Percentiles rank a stretch among this genome's conserved stretches.
These are phyloP conservation scores for Aporrectodea caliginosa DNA, from an alignment of 1,140 invertebrate genomes.

Conservation along the genomic window DNA sequence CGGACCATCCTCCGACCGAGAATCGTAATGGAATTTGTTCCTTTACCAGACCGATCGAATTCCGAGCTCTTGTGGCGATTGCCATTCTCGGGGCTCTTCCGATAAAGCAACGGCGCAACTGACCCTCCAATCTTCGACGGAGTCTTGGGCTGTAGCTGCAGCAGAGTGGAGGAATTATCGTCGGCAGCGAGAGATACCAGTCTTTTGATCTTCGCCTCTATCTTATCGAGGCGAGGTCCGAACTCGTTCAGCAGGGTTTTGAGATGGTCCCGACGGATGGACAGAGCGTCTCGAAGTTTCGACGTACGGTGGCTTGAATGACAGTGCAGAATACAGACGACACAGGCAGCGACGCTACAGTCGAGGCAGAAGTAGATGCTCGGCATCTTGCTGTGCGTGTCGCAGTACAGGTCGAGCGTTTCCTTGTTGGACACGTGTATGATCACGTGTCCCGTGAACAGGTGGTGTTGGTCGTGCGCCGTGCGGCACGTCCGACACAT, in stretches of 20 bases:
- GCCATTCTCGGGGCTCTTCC: background rate
- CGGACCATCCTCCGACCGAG: background rate
- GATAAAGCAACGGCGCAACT: too few relatives aligned
- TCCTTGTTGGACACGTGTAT: slow-evolving; percentile 18
- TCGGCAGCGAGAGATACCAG: background rate
- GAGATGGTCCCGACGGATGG: slow-evolving; percentile 13
- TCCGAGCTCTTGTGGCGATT: background rate
- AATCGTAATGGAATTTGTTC: background rate
- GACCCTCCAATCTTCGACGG: too few relatives aligned
- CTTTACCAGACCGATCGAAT: background rate
- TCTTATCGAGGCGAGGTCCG: background rate
- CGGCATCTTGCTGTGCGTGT: slow-evolving; percentile 13
- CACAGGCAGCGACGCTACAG: slow-evolving; percentile 22
- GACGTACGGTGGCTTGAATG: background rate
- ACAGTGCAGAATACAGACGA: slow-evolving; percentile 14
- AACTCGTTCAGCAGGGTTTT: slow-evolving; percentile 21
- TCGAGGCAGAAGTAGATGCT: slow-evolving; percentile 22
- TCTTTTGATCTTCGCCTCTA: slow-evolving; percentile 5
- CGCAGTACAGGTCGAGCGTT: slow-evolving; percentile 7
- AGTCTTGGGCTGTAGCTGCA: background rate
- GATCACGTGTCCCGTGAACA: slow-evolving; percentile 12
- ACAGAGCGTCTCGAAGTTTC: slow-evolving; percentile 18
- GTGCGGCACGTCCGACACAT: slow-evolving; percentile 11
- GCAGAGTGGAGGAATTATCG: background rate
- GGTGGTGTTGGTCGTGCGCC: slow-evolving; percentile 10